Base-by-base conservation (phyloP, 2,888 invertebrate species). In the Hemistola chrysoprasaria region DNA sequence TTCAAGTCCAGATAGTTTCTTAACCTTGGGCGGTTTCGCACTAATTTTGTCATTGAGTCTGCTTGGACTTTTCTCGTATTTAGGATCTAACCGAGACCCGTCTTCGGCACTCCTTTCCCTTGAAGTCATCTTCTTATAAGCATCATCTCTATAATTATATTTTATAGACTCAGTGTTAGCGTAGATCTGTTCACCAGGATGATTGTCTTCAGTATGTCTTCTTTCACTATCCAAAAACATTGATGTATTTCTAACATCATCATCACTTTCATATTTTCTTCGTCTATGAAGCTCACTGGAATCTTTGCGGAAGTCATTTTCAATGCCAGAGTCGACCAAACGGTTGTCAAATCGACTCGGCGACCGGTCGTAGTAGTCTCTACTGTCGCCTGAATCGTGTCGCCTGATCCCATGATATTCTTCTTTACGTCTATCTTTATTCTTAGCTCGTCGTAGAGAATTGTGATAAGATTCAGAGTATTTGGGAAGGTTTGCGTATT, bases 251-350 rank as follows among this genome's bases (percentile, higher is more conserved):
- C 92, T 54, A 1, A 93, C 93, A 58, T 95, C 94, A 50, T 95
- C 95, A 51, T 93, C 92, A 50, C 92, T 93, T 48, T 92, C 92
- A 48, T 90, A 89, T 55, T 77, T 79, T 41, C 71, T 68, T 44
- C 73, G 72, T 40, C 71, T 72, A 38, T 83, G 75, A 8, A 91
- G 71, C 42, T 92, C 92, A 8, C 90, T 90, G 0, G 94, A 93
- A 59, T 94, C 94, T 49, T 94, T 91, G 34, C 94, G 90, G 60
- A 94, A 94, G 71, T 95, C 95, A 55, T 95, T 95, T 65, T 95
- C 95, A 50, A 95, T 95, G 0, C 95, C 95, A 0, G 95, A 95
- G 78, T 95, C 95, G 1, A 92, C 93, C 34, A 93, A 83, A 36
- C 92, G 90, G 60, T 91, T 93, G 28, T 90, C 90, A 37, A 77